These are phyloP conservation scores for Labia minor DNA, from an alignment of 2,888 invertebrate genomes.

Conservation along the genomic window DNA sequence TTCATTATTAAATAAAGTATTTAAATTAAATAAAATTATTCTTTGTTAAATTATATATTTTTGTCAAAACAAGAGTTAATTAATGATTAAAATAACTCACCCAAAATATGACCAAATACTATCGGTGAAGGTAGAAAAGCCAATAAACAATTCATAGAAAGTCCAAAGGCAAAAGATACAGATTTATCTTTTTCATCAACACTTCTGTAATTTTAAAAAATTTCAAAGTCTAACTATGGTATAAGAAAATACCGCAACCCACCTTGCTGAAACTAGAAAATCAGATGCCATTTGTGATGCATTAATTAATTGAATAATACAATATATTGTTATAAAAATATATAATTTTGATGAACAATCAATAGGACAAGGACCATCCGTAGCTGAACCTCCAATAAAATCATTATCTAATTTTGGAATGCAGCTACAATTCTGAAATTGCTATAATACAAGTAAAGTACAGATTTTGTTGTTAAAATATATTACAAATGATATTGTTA, in stretches of 20 bases:
- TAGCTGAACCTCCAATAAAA: neutral
- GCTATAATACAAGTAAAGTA: neutral
- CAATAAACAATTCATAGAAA: constrained; percentile 56
- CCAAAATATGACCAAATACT: constrained; percentile 60
- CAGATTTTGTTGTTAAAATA: no score
- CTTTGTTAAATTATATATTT: no score
- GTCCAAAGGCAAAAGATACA: constrained; percentile 57
- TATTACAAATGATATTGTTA: no score
- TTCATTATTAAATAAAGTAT: no score
- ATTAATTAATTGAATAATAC: neutral
- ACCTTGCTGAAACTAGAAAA: neutral
- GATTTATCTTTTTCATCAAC: constrained; percentile 63
- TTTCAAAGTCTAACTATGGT: no score
- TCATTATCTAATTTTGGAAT: neutral
- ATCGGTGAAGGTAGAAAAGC: constrained; percentile 69
- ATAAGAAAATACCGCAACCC: no score
- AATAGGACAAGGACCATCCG: neutral
- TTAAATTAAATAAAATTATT: no score
- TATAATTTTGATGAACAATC: neutral
- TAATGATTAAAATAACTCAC: constrained; percentile 31
- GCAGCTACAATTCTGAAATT: neutral
- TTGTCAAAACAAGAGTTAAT: no score
- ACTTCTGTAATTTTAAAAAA: constrained; percentile 46
- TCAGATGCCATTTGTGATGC: neutral
- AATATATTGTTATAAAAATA: neutral